These are phyloP conservation scores for Polyploca ridens DNA, from an alignment of 2,888 invertebrate genomes.

Conservation along the genomic window DNA sequence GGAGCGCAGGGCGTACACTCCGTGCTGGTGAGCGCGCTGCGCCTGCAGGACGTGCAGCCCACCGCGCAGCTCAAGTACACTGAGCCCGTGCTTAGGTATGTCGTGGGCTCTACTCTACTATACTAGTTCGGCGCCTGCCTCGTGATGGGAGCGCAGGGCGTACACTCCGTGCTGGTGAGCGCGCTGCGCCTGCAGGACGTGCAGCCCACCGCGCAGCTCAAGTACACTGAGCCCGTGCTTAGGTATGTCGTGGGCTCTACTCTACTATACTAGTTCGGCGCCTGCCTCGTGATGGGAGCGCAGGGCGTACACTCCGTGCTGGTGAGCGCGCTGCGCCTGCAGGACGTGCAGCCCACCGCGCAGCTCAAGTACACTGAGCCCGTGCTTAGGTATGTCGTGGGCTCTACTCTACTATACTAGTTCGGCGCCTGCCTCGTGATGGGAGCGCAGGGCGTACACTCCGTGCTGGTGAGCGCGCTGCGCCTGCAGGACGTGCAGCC, in stretches of 20 bases:
- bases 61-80: conserved; percentile 89
- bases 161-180: conserved; percentile 88
- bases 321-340: conserved; percentile 88
- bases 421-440: conserved; percentile 86
- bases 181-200: conserved; percentile 92
- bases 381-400: conserved; percentile 83
- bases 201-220: conserved; percentile 89
- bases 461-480: conserved; percentile 88
- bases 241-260: conserved; percentile 68
- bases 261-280: conserved; percentile 53
- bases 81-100: conserved; percentile 88
- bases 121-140: conserved; percentile 75
- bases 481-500: conserved; percentile 93
- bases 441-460: conserved; percentile 90
- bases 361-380: conserved; percentile 90
- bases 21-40: conserved; percentile 88
- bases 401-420: background rate
- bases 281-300: conserved; percentile 87
- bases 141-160: conserved; percentile 90
- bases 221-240: conserved; percentile 89
- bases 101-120: background rate
- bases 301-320: conserved; percentile 90
- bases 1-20: conserved; percentile 90
- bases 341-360: conserved; percentile 91
- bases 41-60: conserved; percentile 92